Conservation (phyloP, 2,797 vertebrate species). For the Cyclopterus lumpus region DNA sequence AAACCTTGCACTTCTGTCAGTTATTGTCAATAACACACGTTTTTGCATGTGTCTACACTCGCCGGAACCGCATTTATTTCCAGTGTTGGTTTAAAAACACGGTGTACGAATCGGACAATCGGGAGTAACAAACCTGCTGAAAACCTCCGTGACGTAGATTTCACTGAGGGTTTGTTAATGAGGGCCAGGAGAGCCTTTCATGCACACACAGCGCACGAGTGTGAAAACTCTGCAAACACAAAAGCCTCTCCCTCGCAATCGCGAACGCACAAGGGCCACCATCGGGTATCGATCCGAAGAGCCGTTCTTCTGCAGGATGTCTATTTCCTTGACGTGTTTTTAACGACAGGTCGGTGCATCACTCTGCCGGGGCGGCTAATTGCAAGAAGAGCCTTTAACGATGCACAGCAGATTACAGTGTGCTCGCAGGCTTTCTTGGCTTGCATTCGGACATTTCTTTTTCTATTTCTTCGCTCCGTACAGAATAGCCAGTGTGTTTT, state of each 20-base stretch:
- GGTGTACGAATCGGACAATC: no score
- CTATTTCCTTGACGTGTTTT: conserved; percentile 65
- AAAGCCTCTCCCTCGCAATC: conserved; percentile 41
- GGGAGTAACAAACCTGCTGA: neutral
- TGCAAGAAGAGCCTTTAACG: conserved; percentile 46
- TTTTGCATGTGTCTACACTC: no score
- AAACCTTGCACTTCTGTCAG: no score
- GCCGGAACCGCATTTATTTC: no score
- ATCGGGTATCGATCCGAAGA: conserved; percentile 71
- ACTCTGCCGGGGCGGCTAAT: conserved; percentile 67
- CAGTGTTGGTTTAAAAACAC: no score
- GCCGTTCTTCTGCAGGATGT: conserved; percentile 70
- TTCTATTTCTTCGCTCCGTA: no score
- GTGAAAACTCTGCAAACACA: conserved; percentile 33
- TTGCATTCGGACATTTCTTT: conserved; percentile 4
- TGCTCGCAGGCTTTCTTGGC: conserved; percentile 31
- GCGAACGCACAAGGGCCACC: conserved; percentile 59
- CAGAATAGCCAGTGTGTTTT: conserved; percentile 1
- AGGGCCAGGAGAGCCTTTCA: conserved; percentile 15
- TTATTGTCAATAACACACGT: no score
- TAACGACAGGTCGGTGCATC: conserved; percentile 72
- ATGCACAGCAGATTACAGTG: conserved; percentile 49
- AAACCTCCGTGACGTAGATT: conserved; percentile 11
- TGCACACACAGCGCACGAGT: conserved; percentile 10
- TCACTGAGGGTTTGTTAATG: conserved; percentile 51